Conservation (phyloP, 1,140 invertebrate species). For the Chymomyza costata region DNA sequence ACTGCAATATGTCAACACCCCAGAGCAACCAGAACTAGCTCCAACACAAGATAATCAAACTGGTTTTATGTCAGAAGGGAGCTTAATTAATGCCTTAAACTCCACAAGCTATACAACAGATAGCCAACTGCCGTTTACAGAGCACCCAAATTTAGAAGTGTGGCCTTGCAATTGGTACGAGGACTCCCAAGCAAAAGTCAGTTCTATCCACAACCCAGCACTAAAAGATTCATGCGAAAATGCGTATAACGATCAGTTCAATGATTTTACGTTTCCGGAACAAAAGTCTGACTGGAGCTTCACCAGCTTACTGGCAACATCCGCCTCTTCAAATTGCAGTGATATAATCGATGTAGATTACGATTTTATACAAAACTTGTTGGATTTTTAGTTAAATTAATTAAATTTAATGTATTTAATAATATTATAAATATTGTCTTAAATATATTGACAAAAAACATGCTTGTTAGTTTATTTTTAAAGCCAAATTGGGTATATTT, state of each 20-base stretch:
- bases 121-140: neutral
- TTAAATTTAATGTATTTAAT: neutral
- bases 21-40: too few relatives aligned
- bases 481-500: too few relatives aligned
- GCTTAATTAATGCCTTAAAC: neutral
- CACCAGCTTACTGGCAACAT: conserved; percentile 11
- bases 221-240: neutral
- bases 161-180: too few relatives aligned
- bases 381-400: conserved; percentile 25
- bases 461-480: neutral
- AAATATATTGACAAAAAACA: neutral
- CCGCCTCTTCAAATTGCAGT: conserved; percentile 14
- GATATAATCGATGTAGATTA: conserved; percentile 38
- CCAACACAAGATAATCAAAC: neutral
- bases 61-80: neutral
- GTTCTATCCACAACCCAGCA: neutral
- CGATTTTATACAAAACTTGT: conserved; percentile 50
- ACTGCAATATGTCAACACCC: conserved; percentile 29
- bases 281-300: conserved; percentile 33
- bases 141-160: too few relatives aligned
- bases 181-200: too few relatives aligned
- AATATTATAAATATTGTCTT: neutral
- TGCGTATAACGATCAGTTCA: neutral
- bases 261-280: neutral
- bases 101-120: neutral